Percentiles rank a stretch among this genome's conserved stretches.
These are phyloP conservation scores for Myoxocephalus aenaeus DNA, from an alignment of 2,797 vertebrate genomes.

Conservation along the genomic window DNA sequence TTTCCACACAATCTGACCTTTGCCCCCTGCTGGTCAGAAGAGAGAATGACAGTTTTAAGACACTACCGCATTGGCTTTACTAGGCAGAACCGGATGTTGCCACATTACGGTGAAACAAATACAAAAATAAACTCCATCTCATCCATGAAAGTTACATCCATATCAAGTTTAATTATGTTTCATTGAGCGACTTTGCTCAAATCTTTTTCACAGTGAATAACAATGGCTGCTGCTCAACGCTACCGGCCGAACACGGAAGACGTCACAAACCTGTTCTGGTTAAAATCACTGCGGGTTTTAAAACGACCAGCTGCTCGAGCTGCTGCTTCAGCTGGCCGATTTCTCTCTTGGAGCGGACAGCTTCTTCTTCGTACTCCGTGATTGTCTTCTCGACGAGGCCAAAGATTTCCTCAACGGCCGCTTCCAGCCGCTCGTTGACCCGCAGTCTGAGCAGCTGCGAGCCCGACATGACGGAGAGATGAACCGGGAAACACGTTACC, in stretches of 20 bases:
- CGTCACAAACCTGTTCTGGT: slow-evolving; percentile 14
- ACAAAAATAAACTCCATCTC: background rate
- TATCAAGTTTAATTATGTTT: background rate
- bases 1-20: no score
- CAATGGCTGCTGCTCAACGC: background rate
- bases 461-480: background rate
- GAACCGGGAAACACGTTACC: background rate
- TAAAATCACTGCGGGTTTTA: background rate
- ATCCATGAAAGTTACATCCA: background rate
- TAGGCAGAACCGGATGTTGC: background rate
- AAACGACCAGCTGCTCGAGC: slow-evolving; percentile 19
- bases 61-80: background rate
- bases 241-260: background rate
- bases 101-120: background rate
- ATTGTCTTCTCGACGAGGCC: slow-evolving; percentile 33
- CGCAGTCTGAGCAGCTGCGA: slow-evolving; percentile 24
- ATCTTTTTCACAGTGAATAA: background rate
- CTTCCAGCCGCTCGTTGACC: slow-evolving; percentile 30
- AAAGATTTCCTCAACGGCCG: slow-evolving; percentile 37
- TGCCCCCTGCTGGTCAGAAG: no score
- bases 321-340: slow-evolving; percentile 9
- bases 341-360: slow-evolving; percentile 13
- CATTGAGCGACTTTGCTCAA: background rate
- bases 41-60: no score
- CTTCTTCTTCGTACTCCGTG: slow-evolving; percentile 27